Base-by-base conservation (phyloP, 2,113 vertebrate genomes). In the Limanda limanda region DNA sequence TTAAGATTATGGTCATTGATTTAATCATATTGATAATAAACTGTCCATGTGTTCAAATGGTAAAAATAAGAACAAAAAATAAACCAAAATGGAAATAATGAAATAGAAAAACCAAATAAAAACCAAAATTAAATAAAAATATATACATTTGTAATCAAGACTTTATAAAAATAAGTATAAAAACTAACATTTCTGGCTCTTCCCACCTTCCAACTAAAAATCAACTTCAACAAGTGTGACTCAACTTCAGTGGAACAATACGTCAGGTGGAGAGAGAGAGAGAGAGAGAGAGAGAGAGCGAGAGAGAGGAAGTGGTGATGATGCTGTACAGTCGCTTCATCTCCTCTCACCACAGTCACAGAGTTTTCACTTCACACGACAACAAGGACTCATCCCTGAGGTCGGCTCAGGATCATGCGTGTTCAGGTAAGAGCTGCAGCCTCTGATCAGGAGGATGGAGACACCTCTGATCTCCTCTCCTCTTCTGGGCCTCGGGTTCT, bases 231-330 rank as follows among this genome's bases (percentile, higher is more conserved):
- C 47, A 51, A 18, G 15, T 18, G 47, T 20, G 17, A 52, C 51
- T 59, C 6, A 58, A 27, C 64, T 35, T 52, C 48, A n/a, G 6
- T 27, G 61, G 59, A 75, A 76, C 73, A 72, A 60, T 20, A 55
- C 59, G 75, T 52, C 76, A 84, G 82, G 85, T 87, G 68, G 37
- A 40, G 37, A 40, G 37, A 40, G 11, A 1, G 52, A 60, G 68
- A 56, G 52, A 55, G 61, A 68, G 69, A 80, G 47, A 75, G 63
- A 54, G 57, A 31, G 21, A 61, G 63, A 71, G 21, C 68, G 13
- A 59, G 52, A 25, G 54, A 8, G 52, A 78, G 88, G 86, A 88
- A 91, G 89, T 86, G 82, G 83, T 87, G 68, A 86, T 59, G 86
- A 88, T 89, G 85, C 75, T 77, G 35, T 7, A 1, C 31, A 31